phyloP scores from a whole-genome alignment of 2,888 invertebrate genomes.

The Catonia carolina region DNA sequence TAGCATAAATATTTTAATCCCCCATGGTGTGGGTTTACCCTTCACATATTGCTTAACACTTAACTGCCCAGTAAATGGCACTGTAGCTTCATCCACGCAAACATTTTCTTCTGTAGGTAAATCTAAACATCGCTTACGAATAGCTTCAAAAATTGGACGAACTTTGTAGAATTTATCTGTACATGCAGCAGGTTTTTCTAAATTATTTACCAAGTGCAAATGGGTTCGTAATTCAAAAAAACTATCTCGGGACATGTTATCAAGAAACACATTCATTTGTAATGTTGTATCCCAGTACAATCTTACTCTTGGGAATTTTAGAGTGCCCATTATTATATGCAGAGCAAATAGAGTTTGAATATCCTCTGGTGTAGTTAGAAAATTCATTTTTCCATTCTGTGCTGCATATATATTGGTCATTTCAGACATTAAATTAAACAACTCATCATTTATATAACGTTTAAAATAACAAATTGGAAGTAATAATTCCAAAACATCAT shows the following conservation, averaged over 20 bases:
- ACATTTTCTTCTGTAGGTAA: conserved; percentile 12
- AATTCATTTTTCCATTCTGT: too few relatives aligned
- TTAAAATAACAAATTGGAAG: neutral
- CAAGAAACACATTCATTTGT: too few relatives aligned
- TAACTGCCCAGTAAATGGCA: conserved; percentile 33
- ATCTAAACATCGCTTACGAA: neutral
- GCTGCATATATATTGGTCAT: conserved; percentile 1
- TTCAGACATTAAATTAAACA: neutral
- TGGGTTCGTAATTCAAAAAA: neutral
- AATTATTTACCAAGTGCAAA: conserved; percentile 6
- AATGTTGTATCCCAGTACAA: neutral
- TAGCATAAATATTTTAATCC: conserved; percentile 32
- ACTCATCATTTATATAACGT: neutral
- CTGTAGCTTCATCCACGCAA: conserved; percentile 26
- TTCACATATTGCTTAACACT: conserved; percentile 33
- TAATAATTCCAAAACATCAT: neutral
- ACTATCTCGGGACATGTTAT: too few relatives aligned
- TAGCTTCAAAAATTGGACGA: neutral
- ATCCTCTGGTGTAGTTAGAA: too few relatives aligned
- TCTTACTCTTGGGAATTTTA: too few relatives aligned
- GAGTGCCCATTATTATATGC: too few relatives aligned
- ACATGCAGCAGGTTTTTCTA: neutral
- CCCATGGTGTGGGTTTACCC: conserved; percentile 32
- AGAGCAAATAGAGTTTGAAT: too few relatives aligned
- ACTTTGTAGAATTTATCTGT: conserved; percentile 4